Conservation (phyloP, 1,140 invertebrate genomes). For the Papilio polyxenes region DNA sequence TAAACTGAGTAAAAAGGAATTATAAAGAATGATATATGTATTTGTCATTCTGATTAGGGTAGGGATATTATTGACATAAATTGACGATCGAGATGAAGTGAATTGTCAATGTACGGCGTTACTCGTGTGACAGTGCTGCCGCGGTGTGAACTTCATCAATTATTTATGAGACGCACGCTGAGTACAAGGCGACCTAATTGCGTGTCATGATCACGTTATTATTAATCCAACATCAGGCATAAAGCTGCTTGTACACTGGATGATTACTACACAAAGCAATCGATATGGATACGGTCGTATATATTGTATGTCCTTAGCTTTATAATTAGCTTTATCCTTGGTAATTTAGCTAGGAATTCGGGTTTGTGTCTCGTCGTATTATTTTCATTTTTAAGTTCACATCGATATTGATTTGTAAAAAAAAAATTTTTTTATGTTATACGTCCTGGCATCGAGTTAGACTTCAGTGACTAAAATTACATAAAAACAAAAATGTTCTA, state of each 20-base stretch:
- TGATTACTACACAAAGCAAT: neutral
- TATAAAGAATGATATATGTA: neutral
- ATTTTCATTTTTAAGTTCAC: no score
- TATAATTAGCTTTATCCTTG: no score
- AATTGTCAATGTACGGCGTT: constrained; percentile 12
- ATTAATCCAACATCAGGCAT: constrained; percentile 28
- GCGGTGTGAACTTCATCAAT: constrained; percentile 27
- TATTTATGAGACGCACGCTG: constrained; percentile 19
- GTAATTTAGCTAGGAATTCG: no score
- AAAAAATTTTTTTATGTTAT: no score
- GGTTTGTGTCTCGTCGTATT: no score
- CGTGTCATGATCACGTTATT: constrained; percentile 29
- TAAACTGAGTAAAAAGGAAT: no score
- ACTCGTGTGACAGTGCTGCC: constrained; percentile 1
- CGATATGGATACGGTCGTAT: neutral
- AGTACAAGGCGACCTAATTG: constrained; percentile 27
- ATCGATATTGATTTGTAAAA: no score
- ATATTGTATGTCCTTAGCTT: no score
- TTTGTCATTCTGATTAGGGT: neutral
- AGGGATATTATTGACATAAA: neutral
- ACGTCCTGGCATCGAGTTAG: no score
- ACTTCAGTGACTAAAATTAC: no score
- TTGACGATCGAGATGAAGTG: neutral
- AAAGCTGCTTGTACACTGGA: neutral
- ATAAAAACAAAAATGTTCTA: no score